Conservation (phyloP, 1,140 invertebrate genomes). For the Hesperophylax magnus region DNA sequence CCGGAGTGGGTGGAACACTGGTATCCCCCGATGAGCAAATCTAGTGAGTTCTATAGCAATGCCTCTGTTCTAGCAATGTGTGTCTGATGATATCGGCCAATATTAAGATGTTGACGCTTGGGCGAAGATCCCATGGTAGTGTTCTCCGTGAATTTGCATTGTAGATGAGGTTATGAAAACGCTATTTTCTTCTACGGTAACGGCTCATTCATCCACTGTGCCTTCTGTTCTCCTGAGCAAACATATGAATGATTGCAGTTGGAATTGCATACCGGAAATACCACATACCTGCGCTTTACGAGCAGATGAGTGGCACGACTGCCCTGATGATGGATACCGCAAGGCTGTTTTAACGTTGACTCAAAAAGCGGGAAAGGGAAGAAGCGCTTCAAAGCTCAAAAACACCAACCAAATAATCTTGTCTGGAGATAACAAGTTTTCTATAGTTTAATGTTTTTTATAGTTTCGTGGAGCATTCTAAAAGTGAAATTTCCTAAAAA, state of each 20-base stretch:
- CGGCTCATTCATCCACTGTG: neutral
- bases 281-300: neutral
- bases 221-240: neutral
- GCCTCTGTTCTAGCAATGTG: neutral
- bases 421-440: too few relatives aligned
- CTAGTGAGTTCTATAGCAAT: too few relatives aligned
- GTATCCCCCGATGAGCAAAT: too few relatives aligned
- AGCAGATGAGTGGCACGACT: neutral
- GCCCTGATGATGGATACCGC: too few relatives aligned
- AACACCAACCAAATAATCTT: too few relatives aligned
- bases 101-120: neutral
- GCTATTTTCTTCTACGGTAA: constrained; percentile 21
- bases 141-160: neutral
- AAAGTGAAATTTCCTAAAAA: too few relatives aligned
- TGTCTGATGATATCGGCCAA: neutral
- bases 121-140: neutral
- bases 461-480: too few relatives aligned
- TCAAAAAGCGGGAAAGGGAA: neutral
- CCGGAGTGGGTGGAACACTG: too few relatives aligned
- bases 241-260: neutral
- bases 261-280: neutral
- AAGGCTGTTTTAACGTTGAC: neutral
- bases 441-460: too few relatives aligned
- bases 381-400: too few relatives aligned
- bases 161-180: constrained; percentile 25